A percentile compares a stretch with the other conserved stretches of the same genome.
Evolutionary conservation across 2,797 vertebrate species (phyloP).

Genomic region (Xenops minutus): DNA sequence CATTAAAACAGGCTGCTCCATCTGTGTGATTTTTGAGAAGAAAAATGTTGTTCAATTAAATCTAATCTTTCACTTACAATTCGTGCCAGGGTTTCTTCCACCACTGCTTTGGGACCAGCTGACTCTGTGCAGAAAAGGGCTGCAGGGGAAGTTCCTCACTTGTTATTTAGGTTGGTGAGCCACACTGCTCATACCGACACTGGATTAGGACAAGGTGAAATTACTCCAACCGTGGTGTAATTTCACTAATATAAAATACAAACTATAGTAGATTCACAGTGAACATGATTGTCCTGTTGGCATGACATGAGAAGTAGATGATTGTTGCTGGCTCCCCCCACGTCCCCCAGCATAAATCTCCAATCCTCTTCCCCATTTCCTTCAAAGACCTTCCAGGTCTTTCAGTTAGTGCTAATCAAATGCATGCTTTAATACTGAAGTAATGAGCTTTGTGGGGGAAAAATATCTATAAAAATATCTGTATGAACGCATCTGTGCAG

Average conservation of each 20-base stretch:
- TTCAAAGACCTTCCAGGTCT: background rate
- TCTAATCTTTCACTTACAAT: background rate
- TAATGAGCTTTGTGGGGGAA: background rate
- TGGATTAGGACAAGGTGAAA: background rate
- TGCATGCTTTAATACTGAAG: background rate
- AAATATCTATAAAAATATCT: background rate
- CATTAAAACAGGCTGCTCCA: background rate
- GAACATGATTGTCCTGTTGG: background rate
- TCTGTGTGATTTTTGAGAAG: constrained; percentile 13
- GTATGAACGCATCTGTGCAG: background rate
- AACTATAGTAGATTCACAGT: background rate
- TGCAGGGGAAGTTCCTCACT: background rate
- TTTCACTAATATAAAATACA: background rate
- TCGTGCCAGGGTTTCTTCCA: background rate
- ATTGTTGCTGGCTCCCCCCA: background rate
- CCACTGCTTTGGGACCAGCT: background rate
- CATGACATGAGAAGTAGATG: background rate
- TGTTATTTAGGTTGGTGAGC: background rate
- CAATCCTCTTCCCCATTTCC: background rate
- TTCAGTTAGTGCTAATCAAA: background rate
- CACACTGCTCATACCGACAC: background rate
- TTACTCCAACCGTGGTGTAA: background rate
- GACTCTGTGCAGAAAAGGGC: background rate
- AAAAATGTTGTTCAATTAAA: constrained; percentile 39
- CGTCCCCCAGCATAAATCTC: background rate